Evolutionary conservation across 2,888 invertebrate genomes (phyloP).

Genomic region (Aspidapion aeneum): DNA sequence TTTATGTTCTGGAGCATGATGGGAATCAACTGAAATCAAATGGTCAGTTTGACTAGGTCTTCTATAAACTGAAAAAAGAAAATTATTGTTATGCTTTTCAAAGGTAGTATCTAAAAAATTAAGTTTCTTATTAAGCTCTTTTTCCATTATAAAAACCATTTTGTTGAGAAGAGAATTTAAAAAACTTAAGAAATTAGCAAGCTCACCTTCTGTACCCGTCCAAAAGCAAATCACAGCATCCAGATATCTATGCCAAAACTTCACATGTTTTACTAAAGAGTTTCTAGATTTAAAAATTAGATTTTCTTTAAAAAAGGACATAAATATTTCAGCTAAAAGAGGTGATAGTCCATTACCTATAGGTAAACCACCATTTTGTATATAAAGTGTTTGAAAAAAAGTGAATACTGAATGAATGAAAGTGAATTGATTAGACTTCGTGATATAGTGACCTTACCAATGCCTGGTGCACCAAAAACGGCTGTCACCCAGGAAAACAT

Average conservation of each 20-base stretch:
- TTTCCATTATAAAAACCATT: neutral
- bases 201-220: neutral
- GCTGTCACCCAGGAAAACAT: too few species aligned
- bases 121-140: neutral
- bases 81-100: neutral
- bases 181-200: neutral
- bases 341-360: neutral
- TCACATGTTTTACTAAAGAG: neutral
- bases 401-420: too few species aligned
- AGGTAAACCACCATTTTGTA: neutral
- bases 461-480: too few species aligned
- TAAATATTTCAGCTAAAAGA: neutral
- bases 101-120: neutral
- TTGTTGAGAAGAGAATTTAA: neutral
- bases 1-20: neutral
- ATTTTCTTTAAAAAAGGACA: neutral
- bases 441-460: too few species aligned
- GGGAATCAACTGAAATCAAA: neutral
- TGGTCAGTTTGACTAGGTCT: neutral
- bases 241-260: neutral
- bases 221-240: neutral
- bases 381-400: neutral
- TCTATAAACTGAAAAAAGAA: neutral
- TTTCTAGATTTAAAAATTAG: neutral
- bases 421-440: too few species aligned